phyloP scores from a whole-genome alignment of 2,888 invertebrate genomes.

The Willowsia nigromaculata region DNA sequence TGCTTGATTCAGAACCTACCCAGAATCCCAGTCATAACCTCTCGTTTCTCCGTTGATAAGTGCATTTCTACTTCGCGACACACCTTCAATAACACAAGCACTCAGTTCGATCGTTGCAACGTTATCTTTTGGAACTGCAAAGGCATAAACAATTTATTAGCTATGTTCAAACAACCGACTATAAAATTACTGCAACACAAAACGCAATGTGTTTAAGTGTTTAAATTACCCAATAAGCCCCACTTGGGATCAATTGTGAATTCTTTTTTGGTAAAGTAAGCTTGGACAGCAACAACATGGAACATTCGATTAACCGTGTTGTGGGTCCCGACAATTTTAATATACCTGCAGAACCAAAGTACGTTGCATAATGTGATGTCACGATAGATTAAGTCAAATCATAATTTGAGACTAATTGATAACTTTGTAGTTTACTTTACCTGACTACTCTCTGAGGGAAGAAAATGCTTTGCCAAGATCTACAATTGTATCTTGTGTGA shows the following conservation, averaged over 20 bases:
- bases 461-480: slow-evolving; percentile 97
- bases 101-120: slow-evolving; percentile 94
- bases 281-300: slow-evolving; percentile 95
- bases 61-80: slow-evolving; percentile 94
- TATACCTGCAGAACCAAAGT: slow-evolving; percentile 78
- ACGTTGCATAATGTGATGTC: no score
- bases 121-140: slow-evolving; percentile 89
- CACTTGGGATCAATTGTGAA: slow-evolving; percentile 86
- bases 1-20: no score
- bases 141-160: no score
- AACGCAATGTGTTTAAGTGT: no score
- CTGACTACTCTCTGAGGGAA: slow-evolving; percentile 92
- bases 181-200: no score
- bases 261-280: slow-evolving; percentile 87
- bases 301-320: slow-evolving; percentile 97
- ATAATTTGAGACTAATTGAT: background rate
- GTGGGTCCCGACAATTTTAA: slow-evolving; percentile 87
- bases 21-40: slow-evolving; percentile 98
- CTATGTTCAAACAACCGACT: no score
- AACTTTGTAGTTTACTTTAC: slow-evolving; percentile 54
- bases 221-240: slow-evolving; percentile 85
- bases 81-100: slow-evolving; percentile 97
- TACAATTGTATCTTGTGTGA: slow-evolving; percentile 94
- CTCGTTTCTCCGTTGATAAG: slow-evolving; percentile 96
- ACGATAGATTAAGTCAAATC: background rate